A percentile compares a stretch with the other conserved stretches of the same genome.
These are phyloP conservation scores for Drosophila testacea DNA, from an alignment of 2,888 invertebrate species.

Conservation along the genomic window DNA sequence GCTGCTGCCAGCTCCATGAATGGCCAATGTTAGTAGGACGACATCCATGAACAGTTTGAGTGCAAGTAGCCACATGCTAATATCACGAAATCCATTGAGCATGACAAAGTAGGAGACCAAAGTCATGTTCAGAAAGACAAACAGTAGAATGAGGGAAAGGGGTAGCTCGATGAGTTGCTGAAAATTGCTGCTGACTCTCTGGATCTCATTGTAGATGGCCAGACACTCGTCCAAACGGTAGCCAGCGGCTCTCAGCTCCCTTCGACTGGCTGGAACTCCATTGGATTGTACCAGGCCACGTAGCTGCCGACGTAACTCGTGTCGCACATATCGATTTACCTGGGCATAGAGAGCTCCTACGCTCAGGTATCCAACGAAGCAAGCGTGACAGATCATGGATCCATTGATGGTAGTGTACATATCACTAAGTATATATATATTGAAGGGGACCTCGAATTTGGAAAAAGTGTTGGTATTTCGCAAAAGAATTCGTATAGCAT, in stretches of 20 bases:
- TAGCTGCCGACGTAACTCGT: constrained; percentile 43
- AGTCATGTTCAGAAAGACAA: constrained; percentile 36
- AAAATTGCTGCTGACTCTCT: constrained; percentile 38
- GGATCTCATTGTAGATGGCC: constrained; percentile 56
- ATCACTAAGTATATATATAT: constrained; percentile 1
- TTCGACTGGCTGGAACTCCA: not conserved
- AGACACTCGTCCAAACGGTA: constrained; percentile 49
- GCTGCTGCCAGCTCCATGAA: constrained; percentile 51
- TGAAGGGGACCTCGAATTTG: not conserved
- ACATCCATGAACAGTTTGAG: constrained; percentile 49
- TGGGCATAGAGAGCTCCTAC: constrained; percentile 51
- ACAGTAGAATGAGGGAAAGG: constrained; percentile 39
- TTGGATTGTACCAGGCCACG: constrained; percentile 33
- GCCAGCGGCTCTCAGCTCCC: constrained; percentile 30
- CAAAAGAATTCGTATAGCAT: constrained; percentile 35
- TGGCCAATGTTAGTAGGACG: constrained; percentile 55
- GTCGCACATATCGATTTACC: constrained; percentile 53
- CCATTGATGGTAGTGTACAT: constrained; percentile 20
- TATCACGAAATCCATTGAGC: constrained; percentile 4
- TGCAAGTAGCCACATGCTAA: constrained; percentile 27
- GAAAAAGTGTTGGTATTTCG: not conserved
- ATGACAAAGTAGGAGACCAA: constrained; percentile 45
- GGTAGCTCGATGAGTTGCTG: constrained; percentile 52
- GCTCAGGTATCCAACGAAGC: constrained; percentile 59
- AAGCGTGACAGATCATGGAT: constrained; percentile 42